Percentiles rank a stretch among this genome's conserved stretches.
Conservation (phyloP, 1,140 invertebrate genomes). For the Trichomalopsis sarcophagae region DNA sequence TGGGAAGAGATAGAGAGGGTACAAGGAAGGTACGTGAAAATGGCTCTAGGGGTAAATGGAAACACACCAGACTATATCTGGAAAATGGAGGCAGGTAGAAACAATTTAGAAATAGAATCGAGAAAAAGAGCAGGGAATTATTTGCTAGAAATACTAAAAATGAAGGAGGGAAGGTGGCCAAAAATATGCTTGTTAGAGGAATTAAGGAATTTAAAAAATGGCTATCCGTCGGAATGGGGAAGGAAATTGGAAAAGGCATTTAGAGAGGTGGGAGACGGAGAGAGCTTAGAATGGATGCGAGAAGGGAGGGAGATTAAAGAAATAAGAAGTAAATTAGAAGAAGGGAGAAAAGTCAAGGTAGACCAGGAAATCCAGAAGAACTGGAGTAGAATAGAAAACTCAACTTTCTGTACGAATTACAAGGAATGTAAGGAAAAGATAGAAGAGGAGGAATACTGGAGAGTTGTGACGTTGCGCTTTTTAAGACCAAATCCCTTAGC, state of each 20-base stretch:
- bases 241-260: no score
- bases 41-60: conserved; percentile 5
- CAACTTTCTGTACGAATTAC: background rate
- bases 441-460: conserved; percentile 38
- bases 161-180: no score
- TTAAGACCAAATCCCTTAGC: no score
- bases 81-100: background rate
- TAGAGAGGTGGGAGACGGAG: background rate
- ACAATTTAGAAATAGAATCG: background rate
- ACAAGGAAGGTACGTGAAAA: conserved; percentile 23
- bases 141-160: background rate
- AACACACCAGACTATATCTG: conserved; percentile 26
- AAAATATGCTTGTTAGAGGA: no score
- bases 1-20: conserved; percentile 23
- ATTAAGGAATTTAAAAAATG: no score
- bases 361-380: no score
- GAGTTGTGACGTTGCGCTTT: no score
- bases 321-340: background rate
- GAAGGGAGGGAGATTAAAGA: conserved; percentile 1
- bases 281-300: conserved; percentile 14
- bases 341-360: background rate
- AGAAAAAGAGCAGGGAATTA: conserved; percentile 10
- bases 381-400: conserved; percentile 23
- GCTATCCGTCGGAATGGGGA: no score
- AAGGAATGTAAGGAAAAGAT: conserved; percentile 32